Evolutionary conservation across 2,888 invertebrate species (phyloP), one percentile per base, ranked within the genome.

Genomic region (Bombyx huttoni): DNA sequence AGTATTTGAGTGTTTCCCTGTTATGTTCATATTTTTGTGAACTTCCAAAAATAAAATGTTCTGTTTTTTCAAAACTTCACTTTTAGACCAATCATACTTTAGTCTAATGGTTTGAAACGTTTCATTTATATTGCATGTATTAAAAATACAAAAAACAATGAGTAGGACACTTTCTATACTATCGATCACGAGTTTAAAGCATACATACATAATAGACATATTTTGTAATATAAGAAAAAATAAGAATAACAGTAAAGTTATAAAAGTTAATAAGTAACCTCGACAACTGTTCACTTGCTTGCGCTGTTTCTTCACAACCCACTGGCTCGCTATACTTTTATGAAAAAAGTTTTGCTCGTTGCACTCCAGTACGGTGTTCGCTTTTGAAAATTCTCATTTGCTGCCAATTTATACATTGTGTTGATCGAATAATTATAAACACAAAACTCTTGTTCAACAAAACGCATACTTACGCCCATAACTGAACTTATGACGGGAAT

Each of bases 261-360:
- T 78, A 75, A 80, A 82, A 81, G 75, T 81, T 81, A 81, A 79
- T 81, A 83, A 80, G 81, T 81, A 81, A 74, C 73, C 72, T 62
- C 73, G 65, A 76, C 74, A 73, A 84, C 77, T 79, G 80, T 76
- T 80, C 77, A 70, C 70, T 82, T 75, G 76, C 68, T 72, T 67
- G 72, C 62, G 63, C 70, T 74, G 70, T 73, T 78, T 76, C 79
- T 78, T 78, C 67, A 70, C 68, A 70, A 67, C 72, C 72, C 74
- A 75, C 78, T 78, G 74, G 73, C 70, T 73, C 73, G 72, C 65
- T 70, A 75, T 76, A 78, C 79, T 84, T 82, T 85, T 86, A 86
- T 86, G 85, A 85, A 84, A 84, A 85, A 86, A 87, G 76, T 86
- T 86, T 81, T 67, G 53, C 70, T 62, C 73, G 73, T 72, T 79